Evolutionary conservation across 92 coral and sea anemone species (phyloP), one percentile per base, ranked within the genome.

Genomic region (Zoanthus sansibaricus): DNA sequence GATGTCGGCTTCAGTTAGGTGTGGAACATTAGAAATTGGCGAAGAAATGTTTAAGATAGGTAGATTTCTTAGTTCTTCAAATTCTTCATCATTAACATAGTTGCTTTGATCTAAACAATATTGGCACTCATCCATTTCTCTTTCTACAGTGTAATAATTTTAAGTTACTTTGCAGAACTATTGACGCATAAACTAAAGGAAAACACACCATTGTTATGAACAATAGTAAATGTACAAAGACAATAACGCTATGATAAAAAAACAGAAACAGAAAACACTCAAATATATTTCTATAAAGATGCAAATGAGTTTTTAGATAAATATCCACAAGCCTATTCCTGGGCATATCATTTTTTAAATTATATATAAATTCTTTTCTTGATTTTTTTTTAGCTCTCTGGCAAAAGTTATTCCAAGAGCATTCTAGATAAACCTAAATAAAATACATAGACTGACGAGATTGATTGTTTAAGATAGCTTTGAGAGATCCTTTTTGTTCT

Each of bases 401-500:
- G 52, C 52, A 48, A 48, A 48, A 48, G 25, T 48, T 48, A 48
- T 48, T 48, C 52, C 52, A 48, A 48, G 52, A 59, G 20, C 16
- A n/a, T 59, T 59, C 16, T 59, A 13, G 67, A 13, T 13, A 59
- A 51, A n/a, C 20, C 52, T 16, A 73, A 73, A 73, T 45, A 73
- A 42, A 21, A 31, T 16, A 16, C 18, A 5, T 51, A 73, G 20
- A 42, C 18, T 14, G 18, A 42, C 20, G 75, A 32, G 49, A 45
- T 33, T 48, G 0, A 48, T 48, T 48, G 0, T 48, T 48, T 54
- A n/a, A 17, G 33, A 7, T 33, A 70, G 87, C 17, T 45, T 67
- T 47, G 15, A 21, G 59, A 83, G 49, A 25, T 83, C 87, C 42
- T 83, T 83, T 30, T 37, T 21, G 11, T 49, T 68, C n/a, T 83